Base-by-base conservation (phyloP, 2,113 vertebrate genomes). In the Equus przewalskii region DNA sequence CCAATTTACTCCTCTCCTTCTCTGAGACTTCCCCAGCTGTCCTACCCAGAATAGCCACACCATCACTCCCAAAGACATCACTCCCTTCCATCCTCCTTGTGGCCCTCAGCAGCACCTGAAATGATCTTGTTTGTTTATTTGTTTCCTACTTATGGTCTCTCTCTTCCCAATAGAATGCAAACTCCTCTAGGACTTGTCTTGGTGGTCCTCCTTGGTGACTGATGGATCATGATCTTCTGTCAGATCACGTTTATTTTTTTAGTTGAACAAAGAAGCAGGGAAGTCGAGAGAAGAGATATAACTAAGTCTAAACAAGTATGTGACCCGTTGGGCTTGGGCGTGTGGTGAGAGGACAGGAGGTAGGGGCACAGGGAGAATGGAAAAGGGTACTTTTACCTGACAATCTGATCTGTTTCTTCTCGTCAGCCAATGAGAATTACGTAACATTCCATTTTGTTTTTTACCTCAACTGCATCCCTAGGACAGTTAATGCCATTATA, bases 311-410 rank as follows among this genome's bases (percentile, higher is more conserved):
- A 65, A 33, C 12, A 41, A 30, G 67, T 56, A 49, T 16, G n/a
- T 9, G 41, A 41, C 44, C 3, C 69, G 9, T 2, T 18, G 41
- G 56, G 18, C 22, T 5, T 41, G 21, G 18, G 33, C 21, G 9
- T 7, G 7, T 54, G 36, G 10, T 16, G 24, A 67, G n/a, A 24
- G 1, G 16, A 2, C 15, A 7, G n/a, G n/a, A 22, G 12, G 4
- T 6, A 0, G 6, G 2, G 7, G 15, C 13, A 4, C 60, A 49
- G 60, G 65, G 18, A 12, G 1, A 12, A 0, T 1, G 21, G 28
- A 56, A 41, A 26, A 28, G 6, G 14, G 16, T 3, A 2, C 51
- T n/a, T 60, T 69, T 5, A 49, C 33, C 10, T 12, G 24, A 28
- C 5, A 84, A 16, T 14, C 51, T 10, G 26, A 11, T 12, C 33